Conservation (phyloP, 2,888 invertebrate genomes). For the Oscheius sp. region DNA sequence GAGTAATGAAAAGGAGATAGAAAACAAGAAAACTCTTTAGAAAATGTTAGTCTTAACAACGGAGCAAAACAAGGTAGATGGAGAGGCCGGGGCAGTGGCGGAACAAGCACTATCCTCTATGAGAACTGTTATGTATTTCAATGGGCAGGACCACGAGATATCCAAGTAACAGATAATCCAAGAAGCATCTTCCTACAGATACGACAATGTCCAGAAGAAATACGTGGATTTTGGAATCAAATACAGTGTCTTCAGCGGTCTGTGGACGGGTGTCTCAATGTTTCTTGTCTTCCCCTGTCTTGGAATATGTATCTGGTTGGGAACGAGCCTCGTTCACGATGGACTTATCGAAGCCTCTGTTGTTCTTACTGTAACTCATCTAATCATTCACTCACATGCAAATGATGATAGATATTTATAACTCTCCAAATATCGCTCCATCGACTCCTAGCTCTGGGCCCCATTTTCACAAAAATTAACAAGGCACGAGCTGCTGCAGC, state of each 20-base stretch:
- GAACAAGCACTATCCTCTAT: slow-evolving; percentile 19
- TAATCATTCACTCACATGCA: background rate
- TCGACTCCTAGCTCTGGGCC: too few relatives aligned
- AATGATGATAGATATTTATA: background rate
- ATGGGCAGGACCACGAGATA: slow-evolving; percentile 22
- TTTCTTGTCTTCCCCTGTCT: slow-evolving; percentile 70
- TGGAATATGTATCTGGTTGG: slow-evolving; percentile 57
- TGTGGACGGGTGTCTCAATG: slow-evolving; percentile 67
- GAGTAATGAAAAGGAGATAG: background rate
- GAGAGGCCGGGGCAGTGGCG: slow-evolving; percentile 1
- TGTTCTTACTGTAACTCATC: slow-evolving; percentile 27
- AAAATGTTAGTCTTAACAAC: background rate
- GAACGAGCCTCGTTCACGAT: slow-evolving; percentile 42
- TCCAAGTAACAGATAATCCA: background rate
- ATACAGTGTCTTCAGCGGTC: slow-evolving; percentile 57
- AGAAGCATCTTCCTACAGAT: background rate
- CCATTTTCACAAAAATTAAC: slow-evolving; percentile 83
- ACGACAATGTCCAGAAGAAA: background rate
- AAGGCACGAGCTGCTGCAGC: slow-evolving; percentile 82
- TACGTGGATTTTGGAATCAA: slow-evolving; percentile 44
- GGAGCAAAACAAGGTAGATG: slow-evolving; percentile 5
- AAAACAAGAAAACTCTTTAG: background rate
- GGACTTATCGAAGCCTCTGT: slow-evolving; percentile 8
- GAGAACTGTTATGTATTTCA: slow-evolving; percentile 15
- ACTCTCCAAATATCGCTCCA: background rate